phyloP scores from a whole-genome alignment of 2,113 vertebrate species.

The Gopherus flavomarginatus region DNA sequence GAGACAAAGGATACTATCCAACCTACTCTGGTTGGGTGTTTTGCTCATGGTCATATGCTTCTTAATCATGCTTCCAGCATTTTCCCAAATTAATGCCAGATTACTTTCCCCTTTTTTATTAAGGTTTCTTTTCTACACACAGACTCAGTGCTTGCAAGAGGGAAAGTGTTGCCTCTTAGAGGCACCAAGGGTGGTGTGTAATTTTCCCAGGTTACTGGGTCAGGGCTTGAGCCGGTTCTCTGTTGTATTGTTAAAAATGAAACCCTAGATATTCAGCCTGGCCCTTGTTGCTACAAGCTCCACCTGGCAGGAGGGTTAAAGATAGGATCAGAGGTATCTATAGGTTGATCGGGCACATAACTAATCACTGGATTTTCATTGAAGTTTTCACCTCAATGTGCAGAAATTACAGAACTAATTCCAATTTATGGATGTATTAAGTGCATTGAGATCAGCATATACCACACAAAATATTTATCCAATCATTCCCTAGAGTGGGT shows the following conservation, averaged over 20 bases:
- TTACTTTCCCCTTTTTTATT: too few relatives aligned
- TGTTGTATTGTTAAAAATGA: too few relatives aligned
- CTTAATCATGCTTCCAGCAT: background rate
- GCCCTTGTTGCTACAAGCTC: too few relatives aligned
- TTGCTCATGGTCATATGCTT: background rate
- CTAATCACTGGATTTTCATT: slow-evolving; percentile 66
- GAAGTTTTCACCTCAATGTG: slow-evolving; percentile 47
- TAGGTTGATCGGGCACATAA: slow-evolving; percentile 57
- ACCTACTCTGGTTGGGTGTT: background rate
- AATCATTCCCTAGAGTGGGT: slow-evolving; percentile 70
- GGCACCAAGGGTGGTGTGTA: too few relatives aligned
- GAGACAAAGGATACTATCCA: background rate
- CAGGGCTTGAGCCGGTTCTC: too few relatives aligned
- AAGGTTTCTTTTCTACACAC: too few relatives aligned
- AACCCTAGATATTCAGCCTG: too few relatives aligned
- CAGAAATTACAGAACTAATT: slow-evolving; percentile 68
- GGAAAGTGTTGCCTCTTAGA: too few relatives aligned
- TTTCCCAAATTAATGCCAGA: too few relatives aligned
- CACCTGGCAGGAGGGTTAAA: background rate
- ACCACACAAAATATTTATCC: background rate
- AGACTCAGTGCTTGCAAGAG: too few relatives aligned
- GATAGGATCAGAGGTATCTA: slow-evolving; percentile 23
- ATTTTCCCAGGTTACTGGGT: too few relatives aligned
- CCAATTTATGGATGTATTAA: slow-evolving; percentile 67
- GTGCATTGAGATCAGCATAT: slow-evolving; percentile 70